phyloP scores from a whole-genome alignment of 2,113 vertebrate species.

The Synodontis membranacea region DNA sequence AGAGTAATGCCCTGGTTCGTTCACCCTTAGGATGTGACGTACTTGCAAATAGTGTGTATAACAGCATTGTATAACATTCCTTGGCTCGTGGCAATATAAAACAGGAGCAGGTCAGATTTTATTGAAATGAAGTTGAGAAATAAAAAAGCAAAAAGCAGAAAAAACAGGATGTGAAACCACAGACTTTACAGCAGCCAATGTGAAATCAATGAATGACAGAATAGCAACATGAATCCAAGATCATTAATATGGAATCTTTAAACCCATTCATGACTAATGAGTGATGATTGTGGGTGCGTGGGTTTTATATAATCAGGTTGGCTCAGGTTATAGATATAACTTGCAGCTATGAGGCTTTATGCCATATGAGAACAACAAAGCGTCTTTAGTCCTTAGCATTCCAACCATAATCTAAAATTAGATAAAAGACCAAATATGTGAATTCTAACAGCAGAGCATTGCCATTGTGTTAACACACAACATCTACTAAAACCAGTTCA shows the following conservation, averaged over 20 bases:
- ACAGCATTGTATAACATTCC: not conserved
- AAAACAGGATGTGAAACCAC: not conserved
- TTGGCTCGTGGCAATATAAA: not conserved
- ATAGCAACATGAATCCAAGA: not conserved
- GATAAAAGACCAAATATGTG: not conserved
- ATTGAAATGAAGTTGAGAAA: not conserved
- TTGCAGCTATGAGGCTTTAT: constrained; percentile 1
- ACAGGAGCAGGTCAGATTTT: not conserved
- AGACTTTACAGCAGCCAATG: not conserved
- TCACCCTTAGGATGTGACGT: not conserved
- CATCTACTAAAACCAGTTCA: not conserved
- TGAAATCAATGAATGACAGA: not conserved
- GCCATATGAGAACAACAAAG: not conserved
- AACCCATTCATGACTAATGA: not conserved
- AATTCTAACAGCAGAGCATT: not conserved
- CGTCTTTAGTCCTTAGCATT: not conserved
- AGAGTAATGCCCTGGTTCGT: not conserved
- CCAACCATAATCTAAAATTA: not conserved
- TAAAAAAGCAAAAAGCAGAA: not conserved
- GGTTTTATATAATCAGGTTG: not conserved
- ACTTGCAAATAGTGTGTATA: not conserved
- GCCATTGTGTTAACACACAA: not conserved
- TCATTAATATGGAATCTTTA: not conserved
- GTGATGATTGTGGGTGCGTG: not conserved
- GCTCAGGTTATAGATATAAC: not conserved